Percentiles rank a stretch among this genome's conserved stretches.
phyloP scores from a whole-genome alignment of 1,140 invertebrate species.

The Phymorhynchus buccinoides region DNA sequence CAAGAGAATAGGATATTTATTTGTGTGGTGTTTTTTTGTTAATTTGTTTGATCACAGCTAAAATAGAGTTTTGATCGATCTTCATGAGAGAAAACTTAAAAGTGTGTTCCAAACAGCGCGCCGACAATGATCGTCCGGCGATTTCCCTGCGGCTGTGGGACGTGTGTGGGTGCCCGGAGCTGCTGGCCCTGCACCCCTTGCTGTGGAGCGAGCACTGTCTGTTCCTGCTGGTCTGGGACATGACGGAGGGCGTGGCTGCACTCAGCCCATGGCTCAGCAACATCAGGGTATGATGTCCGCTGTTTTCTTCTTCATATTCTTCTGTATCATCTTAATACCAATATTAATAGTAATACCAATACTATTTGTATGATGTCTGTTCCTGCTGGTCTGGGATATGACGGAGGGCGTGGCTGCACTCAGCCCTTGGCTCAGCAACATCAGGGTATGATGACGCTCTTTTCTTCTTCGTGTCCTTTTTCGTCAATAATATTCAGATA shows the following conservation, averaged over 20 bases:
- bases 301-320: neutral
- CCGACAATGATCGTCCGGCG: conserved; percentile 41
- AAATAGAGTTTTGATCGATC: no score
- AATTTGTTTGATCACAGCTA: neutral
- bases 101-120: conserved; percentile 33
- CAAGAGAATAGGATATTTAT: no score
- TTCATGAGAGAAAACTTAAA: neutral
- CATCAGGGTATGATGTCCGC: conserved; percentile 62
- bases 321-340: neutral
- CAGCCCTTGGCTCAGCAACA: no score
- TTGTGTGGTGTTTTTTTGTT: neutral
- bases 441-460: no score
- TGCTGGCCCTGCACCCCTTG: conserved; percentile 59
- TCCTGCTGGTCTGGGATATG: conserved; percentile 28
- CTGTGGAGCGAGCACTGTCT: conserved; percentile 61
- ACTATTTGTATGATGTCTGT: conserved; percentile 47
- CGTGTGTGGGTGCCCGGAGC: conserved; percentile 57
- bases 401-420: no score
- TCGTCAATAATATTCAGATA: neutral
- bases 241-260: conserved; percentile 53
- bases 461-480: neutral
- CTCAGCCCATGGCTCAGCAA: conserved; percentile 61
- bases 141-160: conserved; percentile 64
- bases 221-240: conserved; percentile 66
- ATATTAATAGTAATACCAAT: neutral